Evolutionary conservation across 1,140 invertebrate genomes (phyloP).

Genomic region (Anastatus disparis): DNA sequence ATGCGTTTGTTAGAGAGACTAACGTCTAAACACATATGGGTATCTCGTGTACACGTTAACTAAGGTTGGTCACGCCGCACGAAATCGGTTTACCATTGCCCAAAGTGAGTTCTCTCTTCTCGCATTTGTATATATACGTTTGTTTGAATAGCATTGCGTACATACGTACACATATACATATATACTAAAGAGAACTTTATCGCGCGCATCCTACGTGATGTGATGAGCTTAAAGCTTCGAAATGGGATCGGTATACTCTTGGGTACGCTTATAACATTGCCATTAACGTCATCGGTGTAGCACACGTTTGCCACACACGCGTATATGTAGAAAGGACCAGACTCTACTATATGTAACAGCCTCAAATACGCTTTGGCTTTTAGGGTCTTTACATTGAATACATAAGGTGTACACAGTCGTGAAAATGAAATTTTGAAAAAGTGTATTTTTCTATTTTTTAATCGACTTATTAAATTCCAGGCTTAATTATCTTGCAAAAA

Average conservation of each 20-base stretch:
- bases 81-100: constrained; percentile 64
- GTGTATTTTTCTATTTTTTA: too few relatives aligned
- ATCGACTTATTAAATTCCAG: too few relatives aligned
- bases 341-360: background rate
- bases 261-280: constrained; percentile 12
- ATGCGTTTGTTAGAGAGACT: constrained; percentile 18
- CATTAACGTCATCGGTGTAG: constrained; percentile 41
- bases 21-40: constrained; percentile 49
- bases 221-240: constrained; percentile 40
- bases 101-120: constrained; percentile 43
- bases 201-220: background rate
- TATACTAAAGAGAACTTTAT: constrained; percentile 44
- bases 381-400: too few relatives aligned
- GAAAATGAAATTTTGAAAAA: too few relatives aligned
- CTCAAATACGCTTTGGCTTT: constrained; percentile 25
- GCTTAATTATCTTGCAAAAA: background rate
- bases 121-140: too few relatives aligned
- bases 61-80: constrained; percentile 49
- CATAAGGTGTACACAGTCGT: too few relatives aligned
- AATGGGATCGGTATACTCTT: constrained; percentile 42
- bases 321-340: background rate
- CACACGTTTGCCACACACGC: background rate
- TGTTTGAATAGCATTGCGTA: too few relatives aligned
- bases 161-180: too few relatives aligned
- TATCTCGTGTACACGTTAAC: constrained; percentile 61